phyloP scores from a whole-genome alignment of 2,113 vertebrate genomes.

The Stictonetta naevosa region DNA sequence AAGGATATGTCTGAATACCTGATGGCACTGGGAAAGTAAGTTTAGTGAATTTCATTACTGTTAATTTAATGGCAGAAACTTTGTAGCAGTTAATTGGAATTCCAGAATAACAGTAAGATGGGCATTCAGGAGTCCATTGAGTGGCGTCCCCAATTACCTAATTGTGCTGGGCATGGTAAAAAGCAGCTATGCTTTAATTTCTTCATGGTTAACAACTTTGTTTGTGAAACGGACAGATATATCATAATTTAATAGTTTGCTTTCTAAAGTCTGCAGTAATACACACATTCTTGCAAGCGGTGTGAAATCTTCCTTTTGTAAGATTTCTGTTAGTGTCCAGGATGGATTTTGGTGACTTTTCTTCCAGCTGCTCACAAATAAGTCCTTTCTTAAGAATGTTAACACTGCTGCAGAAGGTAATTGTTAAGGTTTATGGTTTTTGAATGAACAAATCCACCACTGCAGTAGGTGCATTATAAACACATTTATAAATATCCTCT shows the following conservation, averaged over 20 bases:
- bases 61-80: slow-evolving; percentile 42
- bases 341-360: neutral
- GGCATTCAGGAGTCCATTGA: neutral
- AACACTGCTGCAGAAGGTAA: neutral
- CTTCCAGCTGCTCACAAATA: neutral
- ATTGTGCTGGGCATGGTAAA: slow-evolving; percentile 20
- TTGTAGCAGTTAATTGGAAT: slow-evolving; percentile 33
- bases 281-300: neutral
- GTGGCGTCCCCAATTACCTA: slow-evolving; percentile 26
- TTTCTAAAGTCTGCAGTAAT: neutral
- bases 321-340: neutral
- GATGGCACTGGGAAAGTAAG: neutral
- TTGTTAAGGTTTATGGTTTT: neutral
- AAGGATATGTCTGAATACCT: neutral
- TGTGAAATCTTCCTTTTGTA: neutral
- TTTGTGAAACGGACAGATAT: slow-evolving; percentile 21
- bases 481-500: fast-evolving
- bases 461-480: neutral
- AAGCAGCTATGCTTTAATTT: slow-evolving; percentile 38
- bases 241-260: neutral
- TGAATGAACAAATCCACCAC: neutral
- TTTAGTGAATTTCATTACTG: neutral
- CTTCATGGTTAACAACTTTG: slow-evolving; percentile 20
- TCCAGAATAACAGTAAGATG: neutral
- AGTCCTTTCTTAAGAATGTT: neutral